phyloP scores from a whole-genome alignment of 2,888 invertebrate genomes.

The Crocallis elinguaria region DNA sequence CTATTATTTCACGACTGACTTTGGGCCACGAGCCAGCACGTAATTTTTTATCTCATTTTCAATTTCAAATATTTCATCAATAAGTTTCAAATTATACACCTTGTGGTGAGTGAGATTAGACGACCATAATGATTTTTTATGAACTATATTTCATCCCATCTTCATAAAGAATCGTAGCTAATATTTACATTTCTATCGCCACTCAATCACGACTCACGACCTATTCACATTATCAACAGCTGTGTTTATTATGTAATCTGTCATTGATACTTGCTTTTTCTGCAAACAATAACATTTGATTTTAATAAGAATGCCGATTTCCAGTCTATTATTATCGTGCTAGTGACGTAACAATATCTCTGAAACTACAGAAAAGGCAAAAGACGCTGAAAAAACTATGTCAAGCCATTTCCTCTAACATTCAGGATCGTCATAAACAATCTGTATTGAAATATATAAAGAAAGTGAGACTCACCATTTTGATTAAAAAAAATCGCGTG shows the following conservation, averaged over 20 bases:
- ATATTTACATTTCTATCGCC: not conserved
- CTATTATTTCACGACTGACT: too few species aligned
- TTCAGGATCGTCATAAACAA: not conserved
- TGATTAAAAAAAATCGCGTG: slow-evolving; percentile 57
- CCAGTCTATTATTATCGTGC: slow-evolving; percentile 30
- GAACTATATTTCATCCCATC: too few species aligned
- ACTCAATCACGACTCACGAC: slow-evolving; percentile 5
- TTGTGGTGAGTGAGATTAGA: too few species aligned
- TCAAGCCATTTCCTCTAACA: not conserved
- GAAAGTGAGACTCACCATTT: slow-evolving; percentile 67
- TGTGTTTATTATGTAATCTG: slow-evolving; percentile 8
- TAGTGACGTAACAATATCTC: slow-evolving; percentile 35
- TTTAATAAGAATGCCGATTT: slow-evolving; percentile 13
- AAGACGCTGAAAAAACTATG: slow-evolving; percentile 19
- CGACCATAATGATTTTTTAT: too few species aligned
- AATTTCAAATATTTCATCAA: too few species aligned
- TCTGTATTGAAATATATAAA: not conserved
- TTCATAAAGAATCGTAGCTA: not conserved
- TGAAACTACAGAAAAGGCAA: slow-evolving; percentile 29
- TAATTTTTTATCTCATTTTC: too few species aligned
- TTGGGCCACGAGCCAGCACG: too few species aligned
- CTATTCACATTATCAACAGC: not conserved
- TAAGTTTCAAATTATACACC: too few species aligned
- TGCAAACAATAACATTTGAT: slow-evolving; percentile 16
- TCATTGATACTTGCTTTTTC: slow-evolving; percentile 18